Percentiles rank a stretch among this genome's conserved stretches.
Evolutionary conservation across 2,888 invertebrate species (phyloP).

Genomic region (Papilio elwesi): DNA sequence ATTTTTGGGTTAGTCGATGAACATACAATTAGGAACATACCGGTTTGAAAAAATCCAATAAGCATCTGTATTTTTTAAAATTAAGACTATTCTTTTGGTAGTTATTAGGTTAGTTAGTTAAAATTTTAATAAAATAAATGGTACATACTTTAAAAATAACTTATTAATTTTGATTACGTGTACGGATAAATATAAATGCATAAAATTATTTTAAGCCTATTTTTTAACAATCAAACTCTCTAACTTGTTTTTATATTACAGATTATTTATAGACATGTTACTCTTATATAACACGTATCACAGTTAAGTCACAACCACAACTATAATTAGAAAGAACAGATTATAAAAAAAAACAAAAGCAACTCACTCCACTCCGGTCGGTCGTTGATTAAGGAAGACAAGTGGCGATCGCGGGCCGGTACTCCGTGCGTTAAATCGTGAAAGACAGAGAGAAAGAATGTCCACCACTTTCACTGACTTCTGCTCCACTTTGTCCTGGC

Average conservation of each 20-base stretch:
- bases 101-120: no score
- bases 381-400: slow-evolving; percentile 54
- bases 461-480: slow-evolving; percentile 74
- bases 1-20: slow-evolving; percentile 12
- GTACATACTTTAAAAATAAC: neutral
- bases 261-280: no score
- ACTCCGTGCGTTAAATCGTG: slow-evolving; percentile 45
- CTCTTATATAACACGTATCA: slow-evolving; percentile 35
- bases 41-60: neutral
- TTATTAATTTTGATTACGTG: neutral
- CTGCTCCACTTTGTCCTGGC: slow-evolving; percentile 72
- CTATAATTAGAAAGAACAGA: neutral
- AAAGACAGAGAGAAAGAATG: slow-evolving; percentile 64
- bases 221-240: neutral
- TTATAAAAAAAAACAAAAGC: slow-evolving; percentile 41
- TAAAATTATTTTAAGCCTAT: neutral
- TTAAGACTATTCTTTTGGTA: no score
- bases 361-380: slow-evolving; percentile 49
- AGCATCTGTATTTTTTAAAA: neutral
- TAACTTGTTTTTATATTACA: neutral
- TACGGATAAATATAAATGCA: neutral
- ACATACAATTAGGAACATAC: neutral
- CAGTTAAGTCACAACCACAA: slow-evolving; percentile 40
- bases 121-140: neutral
- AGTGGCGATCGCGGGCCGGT: slow-evolving; percentile 53